A percentile compares a stretch with the other conserved stretches of the same genome.
Evolutionary conservation across 2,888 invertebrate species (phyloP).

Genomic region (Oasisia sp.): DNA sequence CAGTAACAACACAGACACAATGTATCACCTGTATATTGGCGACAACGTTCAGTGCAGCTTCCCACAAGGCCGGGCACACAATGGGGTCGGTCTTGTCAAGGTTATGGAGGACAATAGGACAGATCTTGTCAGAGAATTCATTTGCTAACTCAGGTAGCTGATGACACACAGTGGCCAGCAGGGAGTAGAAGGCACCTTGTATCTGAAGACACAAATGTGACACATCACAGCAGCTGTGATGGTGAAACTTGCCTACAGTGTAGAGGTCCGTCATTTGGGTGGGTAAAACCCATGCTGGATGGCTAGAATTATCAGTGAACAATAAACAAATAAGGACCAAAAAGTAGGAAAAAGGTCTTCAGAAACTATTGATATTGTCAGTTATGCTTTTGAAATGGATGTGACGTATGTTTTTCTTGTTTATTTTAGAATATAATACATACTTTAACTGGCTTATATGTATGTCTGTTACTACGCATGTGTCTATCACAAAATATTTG

Average conservation of each 20-base stretch:
- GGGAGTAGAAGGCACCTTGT: constrained; percentile 73
- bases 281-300: no score
- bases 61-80: constrained; percentile 79
- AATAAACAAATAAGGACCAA: no score
- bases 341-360: no score
- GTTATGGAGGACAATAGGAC: constrained; percentile 73
- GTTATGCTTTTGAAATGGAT: no score
- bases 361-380: no score
- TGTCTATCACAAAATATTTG: no score
- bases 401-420: no score
- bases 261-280: no score
- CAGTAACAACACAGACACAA: not conserved
- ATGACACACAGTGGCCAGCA: constrained; percentile 74
- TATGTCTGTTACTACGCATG: no score
- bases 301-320: no score
- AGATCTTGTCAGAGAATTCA: constrained; percentile 71
- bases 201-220: constrained; percentile 52
- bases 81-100: constrained; percentile 78
- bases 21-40: constrained; percentile 68
- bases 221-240: not conserved
- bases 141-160: constrained; percentile 70
- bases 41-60: constrained; percentile 75
- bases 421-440: no score
- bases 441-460: no score
- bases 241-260: not conserved